phyloP scores from a whole-genome alignment of 2,113 vertebrate genomes.

The Sprattus sprattus region DNA sequence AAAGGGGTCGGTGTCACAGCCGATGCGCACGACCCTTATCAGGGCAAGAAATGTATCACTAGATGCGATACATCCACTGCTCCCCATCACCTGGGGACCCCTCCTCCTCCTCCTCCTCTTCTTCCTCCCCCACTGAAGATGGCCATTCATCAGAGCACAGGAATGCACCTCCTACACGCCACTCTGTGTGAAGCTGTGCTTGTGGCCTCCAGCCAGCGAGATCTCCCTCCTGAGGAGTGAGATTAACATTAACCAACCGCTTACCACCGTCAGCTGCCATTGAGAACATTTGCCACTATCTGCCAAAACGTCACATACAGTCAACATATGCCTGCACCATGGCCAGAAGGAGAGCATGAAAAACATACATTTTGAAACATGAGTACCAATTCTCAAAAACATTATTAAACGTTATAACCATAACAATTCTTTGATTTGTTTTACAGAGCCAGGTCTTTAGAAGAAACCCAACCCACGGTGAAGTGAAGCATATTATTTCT shows the following conservation, averaged over 20 bases:
- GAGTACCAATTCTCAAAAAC: too few species aligned
- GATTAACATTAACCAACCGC: neutral
- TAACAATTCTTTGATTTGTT: neutral
- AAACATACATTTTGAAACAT: too few species aligned
- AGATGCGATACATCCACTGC: conserved; percentile 1
- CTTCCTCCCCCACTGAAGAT: conserved; percentile 32
- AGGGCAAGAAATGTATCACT: conserved; percentile 35
- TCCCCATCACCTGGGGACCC: conserved; percentile 21
- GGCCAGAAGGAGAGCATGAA: too few species aligned
- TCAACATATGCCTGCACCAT: too few species aligned
- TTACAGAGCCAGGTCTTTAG: neutral
- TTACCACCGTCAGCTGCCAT: neutral
- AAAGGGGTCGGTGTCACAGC: conserved; percentile 57
- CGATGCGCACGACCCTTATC: conserved; percentile 34
- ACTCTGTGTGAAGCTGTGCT: neutral
- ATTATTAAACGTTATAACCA: too few species aligned
- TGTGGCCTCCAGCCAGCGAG: neutral
- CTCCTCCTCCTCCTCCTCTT: conserved; percentile 23
- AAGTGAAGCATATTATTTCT: neutral
- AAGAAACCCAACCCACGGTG: neutral
- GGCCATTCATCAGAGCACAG: conserved; percentile 56
- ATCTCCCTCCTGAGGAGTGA: neutral
- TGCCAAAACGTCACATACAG: neutral
- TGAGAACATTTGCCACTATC: neutral
- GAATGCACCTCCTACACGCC: conserved; percentile 29